These are phyloP conservation scores for Lophius americanus DNA, from an alignment of 2,797 vertebrate species.

Conservation along the genomic window DNA sequence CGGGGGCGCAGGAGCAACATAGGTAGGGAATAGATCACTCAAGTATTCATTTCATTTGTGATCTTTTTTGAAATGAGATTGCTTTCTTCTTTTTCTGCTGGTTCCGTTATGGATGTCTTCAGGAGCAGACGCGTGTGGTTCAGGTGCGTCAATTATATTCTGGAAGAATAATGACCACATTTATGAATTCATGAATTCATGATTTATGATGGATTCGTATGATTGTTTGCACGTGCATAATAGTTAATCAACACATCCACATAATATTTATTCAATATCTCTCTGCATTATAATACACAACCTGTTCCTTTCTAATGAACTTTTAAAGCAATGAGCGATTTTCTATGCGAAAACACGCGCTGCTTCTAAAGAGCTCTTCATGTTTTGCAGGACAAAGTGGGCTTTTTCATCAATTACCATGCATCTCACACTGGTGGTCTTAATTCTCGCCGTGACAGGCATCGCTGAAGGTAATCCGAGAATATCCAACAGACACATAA, in stretches of 20 bases:
- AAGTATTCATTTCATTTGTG: no score
- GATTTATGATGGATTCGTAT: no score
- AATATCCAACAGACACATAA: constrained; percentile 22
- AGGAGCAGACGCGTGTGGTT: constrained; percentile 28
- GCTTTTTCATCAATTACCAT: constrained; percentile 62
- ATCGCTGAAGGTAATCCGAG: constrained; percentile 73
- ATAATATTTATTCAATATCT: no score
- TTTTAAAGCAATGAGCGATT: constrained; percentile 38
- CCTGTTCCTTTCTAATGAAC: constrained; percentile 36
- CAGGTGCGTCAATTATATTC: constrained; percentile 51
- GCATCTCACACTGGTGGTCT: constrained; percentile 66
- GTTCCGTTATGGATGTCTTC: constrained; percentile 48
- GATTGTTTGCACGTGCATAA: no score
- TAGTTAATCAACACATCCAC: no score
- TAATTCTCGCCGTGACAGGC: constrained; percentile 65
- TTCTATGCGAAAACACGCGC: not conserved
- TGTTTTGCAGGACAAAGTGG: constrained; percentile 60
- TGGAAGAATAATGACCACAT: not conserved
- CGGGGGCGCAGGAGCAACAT: constrained; percentile 49
- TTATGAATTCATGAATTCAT: not conserved
- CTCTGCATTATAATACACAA: not conserved
- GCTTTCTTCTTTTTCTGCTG: not conserved
- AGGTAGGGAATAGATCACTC: constrained; percentile 32
- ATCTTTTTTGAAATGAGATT: constrained; percentile 1
- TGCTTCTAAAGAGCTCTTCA: no score